These are phyloP conservation scores for Dynastes maya DNA, from an alignment of 2,888 invertebrate genomes.

Conservation along the genomic window DNA sequence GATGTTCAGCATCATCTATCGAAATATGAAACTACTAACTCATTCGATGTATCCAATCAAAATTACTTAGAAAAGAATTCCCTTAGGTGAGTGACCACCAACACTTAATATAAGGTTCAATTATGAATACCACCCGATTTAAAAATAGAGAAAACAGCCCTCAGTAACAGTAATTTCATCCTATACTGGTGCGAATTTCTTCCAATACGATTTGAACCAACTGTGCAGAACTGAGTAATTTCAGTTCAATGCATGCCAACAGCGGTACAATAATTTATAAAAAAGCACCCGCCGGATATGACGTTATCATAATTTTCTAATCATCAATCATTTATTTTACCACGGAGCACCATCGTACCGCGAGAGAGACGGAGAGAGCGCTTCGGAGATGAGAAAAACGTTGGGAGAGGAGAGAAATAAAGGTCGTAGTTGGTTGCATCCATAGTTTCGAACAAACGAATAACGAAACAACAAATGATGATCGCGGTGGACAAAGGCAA, in stretches of 20 bases:
- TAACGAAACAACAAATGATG: slow-evolving; percentile 11
- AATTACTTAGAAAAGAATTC: too few relatives aligned
- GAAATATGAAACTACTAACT: too few relatives aligned
- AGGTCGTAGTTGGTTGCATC: slow-evolving; percentile 19
- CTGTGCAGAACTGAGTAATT: slow-evolving; percentile 7
- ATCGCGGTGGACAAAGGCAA: slow-evolving; percentile 8
- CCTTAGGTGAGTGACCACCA: too few relatives aligned
- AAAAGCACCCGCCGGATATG: slow-evolving; percentile 65
- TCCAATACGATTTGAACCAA: not conserved
- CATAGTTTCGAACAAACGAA: slow-evolving; percentile 1
- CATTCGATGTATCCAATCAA: too few relatives aligned
- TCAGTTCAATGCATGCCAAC: slow-evolving; percentile 18
- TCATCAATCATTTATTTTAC: slow-evolving; percentile 70
- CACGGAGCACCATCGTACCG: not conserved
- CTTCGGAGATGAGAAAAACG: slow-evolving; percentile 1
- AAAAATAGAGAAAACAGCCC: too few relatives aligned
- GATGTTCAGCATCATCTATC: too few relatives aligned
- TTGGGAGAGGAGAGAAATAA: not conserved
- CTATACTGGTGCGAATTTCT: not conserved
- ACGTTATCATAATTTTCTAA: slow-evolving; percentile 70
- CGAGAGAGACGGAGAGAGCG: not conserved
- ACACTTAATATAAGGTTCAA: too few relatives aligned
- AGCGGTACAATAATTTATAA: slow-evolving; percentile 10
- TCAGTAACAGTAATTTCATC: too few relatives aligned
- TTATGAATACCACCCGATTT: too few relatives aligned